These are phyloP conservation scores for Eupithecia pulchellata DNA, from an alignment of 2,888 invertebrate species.

Conservation along the genomic window DNA sequence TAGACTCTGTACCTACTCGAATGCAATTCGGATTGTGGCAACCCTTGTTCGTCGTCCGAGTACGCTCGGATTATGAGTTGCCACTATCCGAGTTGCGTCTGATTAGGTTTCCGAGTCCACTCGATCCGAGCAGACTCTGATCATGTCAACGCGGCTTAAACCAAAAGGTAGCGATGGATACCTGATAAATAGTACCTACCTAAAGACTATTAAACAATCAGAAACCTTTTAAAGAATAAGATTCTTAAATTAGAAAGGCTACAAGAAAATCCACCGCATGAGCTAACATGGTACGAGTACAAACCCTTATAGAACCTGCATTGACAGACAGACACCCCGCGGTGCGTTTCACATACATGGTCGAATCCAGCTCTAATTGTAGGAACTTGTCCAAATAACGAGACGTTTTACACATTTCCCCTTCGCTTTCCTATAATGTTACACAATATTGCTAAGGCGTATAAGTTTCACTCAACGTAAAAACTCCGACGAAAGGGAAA, in stretches of 20 bases:
- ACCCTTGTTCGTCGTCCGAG: no score
- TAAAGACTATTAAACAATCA: no score
- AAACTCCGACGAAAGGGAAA: background rate
- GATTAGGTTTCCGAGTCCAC: no score
- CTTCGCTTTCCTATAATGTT: conserved; percentile 9
- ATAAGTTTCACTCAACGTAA: background rate
- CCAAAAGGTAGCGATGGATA: no score
- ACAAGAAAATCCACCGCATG: background rate
- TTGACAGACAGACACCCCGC: conserved; percentile 8
- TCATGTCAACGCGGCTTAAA: no score
- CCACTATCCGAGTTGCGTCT: no score
- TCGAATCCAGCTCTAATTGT: conserved; percentile 13
- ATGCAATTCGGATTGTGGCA: no score
- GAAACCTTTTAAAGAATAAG: no score
- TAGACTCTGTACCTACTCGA: no score
- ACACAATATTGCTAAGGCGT: background rate
- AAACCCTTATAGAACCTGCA: background rate
- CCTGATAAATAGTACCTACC: no score
- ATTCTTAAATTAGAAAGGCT: background rate
- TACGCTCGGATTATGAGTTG: no score
- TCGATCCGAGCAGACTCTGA: no score
- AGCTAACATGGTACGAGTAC: background rate
- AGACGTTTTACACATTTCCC: conserved; percentile 15
- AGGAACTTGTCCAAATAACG: conserved; percentile 17
- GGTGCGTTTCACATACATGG: conserved; percentile 13